These are phyloP conservation scores for Pediacus dermestoides DNA, from an alignment of 2,888 invertebrate species.

Conservation along the genomic window DNA sequence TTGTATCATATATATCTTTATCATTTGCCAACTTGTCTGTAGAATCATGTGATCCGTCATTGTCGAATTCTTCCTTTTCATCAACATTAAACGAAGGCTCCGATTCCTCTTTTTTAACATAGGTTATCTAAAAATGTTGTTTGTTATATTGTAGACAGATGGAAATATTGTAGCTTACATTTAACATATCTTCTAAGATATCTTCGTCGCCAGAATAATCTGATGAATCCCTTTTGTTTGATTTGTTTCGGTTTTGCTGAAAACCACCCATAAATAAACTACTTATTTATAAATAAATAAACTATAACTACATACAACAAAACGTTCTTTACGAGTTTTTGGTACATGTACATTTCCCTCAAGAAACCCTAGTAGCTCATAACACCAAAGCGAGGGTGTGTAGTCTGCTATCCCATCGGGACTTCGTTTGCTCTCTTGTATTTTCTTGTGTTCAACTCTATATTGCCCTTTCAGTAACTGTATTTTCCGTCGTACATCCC, in stretches of 20 bases:
- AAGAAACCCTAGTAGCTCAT: conserved; percentile 28
- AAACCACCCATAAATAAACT: conserved; percentile 12
- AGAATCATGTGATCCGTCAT: conserved; percentile 15
- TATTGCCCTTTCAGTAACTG: conserved; percentile 27
- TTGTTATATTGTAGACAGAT: too few relatives aligned
- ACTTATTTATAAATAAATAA: conserved; percentile 4
- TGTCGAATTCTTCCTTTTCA: conserved; percentile 4
- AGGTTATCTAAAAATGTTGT: not conserved
- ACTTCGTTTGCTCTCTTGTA: conserved; percentile 14
- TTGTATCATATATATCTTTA: conserved; percentile 31
- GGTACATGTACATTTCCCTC: too few relatives aligned
- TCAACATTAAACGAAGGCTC: not conserved
- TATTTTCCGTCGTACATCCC: conserved; percentile 27
- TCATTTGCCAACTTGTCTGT: too few relatives aligned
- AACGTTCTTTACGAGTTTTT: too few relatives aligned
- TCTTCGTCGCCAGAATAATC: conserved; percentile 22
- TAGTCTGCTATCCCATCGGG: conserved; percentile 12
- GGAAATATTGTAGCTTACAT: not conserved
- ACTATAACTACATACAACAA: too few relatives aligned
- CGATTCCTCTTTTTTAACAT: conserved; percentile 1
- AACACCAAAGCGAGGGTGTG: conserved; percentile 31
- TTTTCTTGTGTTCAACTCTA: conserved; percentile 24
- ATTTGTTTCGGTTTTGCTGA: conserved; percentile 17
- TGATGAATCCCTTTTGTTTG: too few relatives aligned
- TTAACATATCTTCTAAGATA: conserved; percentile 10